phyloP scores from a whole-genome alignment of 2,888 invertebrate genomes.

The Monochamus alternatus region DNA sequence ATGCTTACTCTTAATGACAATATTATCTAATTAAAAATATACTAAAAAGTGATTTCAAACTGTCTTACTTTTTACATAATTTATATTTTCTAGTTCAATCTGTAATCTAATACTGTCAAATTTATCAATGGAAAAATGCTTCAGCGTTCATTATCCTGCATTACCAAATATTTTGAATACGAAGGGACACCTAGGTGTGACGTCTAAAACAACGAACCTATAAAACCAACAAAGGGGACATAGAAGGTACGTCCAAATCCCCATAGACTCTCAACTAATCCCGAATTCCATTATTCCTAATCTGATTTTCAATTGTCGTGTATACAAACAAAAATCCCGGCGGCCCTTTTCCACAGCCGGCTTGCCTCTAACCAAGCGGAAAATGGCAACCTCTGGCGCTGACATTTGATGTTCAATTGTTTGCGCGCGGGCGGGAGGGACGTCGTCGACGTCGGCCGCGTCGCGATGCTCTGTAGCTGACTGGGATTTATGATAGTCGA shows the following conservation, averaged over 20 bases:
- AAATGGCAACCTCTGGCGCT: constrained; percentile 70
- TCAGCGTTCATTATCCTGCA: too few relatives aligned
- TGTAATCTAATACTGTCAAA: too few relatives aligned
- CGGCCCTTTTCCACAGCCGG: constrained; percentile 52
- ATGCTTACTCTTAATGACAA: too few relatives aligned
- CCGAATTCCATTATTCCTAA: constrained; percentile 23
- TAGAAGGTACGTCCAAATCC: neutral
- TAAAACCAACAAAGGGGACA: neutral
- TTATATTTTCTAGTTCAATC: too few relatives aligned
- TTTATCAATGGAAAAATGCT: too few relatives aligned
- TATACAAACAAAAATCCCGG: constrained; percentile 38
- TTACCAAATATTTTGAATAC: too few relatives aligned
- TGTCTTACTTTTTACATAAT: too few relatives aligned
- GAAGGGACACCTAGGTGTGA: neutral
- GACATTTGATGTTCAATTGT: constrained; percentile 69
- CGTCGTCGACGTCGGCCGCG: constrained; percentile 46
- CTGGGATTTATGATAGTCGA: constrained; percentile 67
- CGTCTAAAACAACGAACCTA: neutral
- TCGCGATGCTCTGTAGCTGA: constrained; percentile 64
- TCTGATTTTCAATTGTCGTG: constrained; percentile 31
- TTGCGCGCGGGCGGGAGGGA: constrained; percentile 55
- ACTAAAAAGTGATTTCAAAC: too few relatives aligned
- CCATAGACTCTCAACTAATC: constrained; percentile 18
- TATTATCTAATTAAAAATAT: too few relatives aligned
- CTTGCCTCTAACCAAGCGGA: constrained; percentile 64